phyloP scores from a whole-genome alignment of 2,888 invertebrate species.

The Lepidonotus clava region DNA sequence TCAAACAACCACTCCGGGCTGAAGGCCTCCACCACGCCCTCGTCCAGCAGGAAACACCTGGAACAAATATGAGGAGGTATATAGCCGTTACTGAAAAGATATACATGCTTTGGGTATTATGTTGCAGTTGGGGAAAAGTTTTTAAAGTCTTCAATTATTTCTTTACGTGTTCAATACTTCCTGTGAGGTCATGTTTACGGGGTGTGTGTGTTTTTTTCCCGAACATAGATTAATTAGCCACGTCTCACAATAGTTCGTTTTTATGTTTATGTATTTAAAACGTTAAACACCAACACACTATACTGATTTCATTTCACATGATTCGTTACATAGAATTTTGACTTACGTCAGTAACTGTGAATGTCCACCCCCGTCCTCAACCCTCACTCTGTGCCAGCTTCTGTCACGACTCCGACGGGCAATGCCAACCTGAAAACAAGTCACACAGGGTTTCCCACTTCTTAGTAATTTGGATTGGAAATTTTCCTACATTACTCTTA shows the following conservation, averaged over 20 bases:
- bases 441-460: neutral
- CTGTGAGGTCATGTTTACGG: too few relatives aligned
- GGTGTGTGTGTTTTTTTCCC: too few relatives aligned
- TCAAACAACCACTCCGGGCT: constrained; percentile 30
- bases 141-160: neutral
- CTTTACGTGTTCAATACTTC: neutral
- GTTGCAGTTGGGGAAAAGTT: neutral
- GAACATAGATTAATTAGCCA: neutral
- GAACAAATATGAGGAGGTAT: neutral
- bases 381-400: neutral
- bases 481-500: neutral
- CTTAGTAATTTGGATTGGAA: too few relatives aligned
- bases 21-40: neutral
- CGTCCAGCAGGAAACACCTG: constrained; percentile 30
- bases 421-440: neutral
- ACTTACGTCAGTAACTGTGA: neutral
- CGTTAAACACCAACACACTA: neutral
- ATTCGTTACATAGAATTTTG: neutral
- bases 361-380: neutral
- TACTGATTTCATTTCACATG: neutral
- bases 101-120: neutral
- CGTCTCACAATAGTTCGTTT: neutral
- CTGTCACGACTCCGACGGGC: neutral
- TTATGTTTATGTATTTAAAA: neutral
- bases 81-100: neutral